A percentile compares a stretch with the other conserved stretches of the same genome.
These are phyloP conservation scores for Drosophila silvestris DNA, from an alignment of 2,888 invertebrate species.

Conservation along the genomic window DNA sequence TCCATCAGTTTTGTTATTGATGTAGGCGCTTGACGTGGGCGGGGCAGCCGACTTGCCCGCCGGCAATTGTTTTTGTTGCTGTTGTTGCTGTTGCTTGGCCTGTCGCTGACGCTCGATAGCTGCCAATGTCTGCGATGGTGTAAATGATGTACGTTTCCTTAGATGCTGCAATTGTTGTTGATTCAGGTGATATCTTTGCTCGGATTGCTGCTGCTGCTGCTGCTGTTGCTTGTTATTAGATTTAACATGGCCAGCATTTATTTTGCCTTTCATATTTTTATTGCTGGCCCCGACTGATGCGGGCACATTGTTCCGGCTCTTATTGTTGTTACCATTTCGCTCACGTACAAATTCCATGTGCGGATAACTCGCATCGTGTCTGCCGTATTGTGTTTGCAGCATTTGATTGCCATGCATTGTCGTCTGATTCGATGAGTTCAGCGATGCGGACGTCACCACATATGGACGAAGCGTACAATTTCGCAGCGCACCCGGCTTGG, in stretches of 20 bases:
- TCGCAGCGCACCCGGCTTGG: slow-evolving; percentile 92
- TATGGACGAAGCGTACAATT: slow-evolving; percentile 94
- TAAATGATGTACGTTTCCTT: slow-evolving; percentile 84
- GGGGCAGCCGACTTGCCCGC: slow-evolving; percentile 36
- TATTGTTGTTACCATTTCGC: slow-evolving; percentile 68
- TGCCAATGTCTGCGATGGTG: slow-evolving; percentile 84
- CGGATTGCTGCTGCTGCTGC: slow-evolving; percentile 51
- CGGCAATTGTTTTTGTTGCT: slow-evolving; percentile 37
- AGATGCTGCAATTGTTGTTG: slow-evolving; percentile 80
- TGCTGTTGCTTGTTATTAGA: slow-evolving; percentile 61
- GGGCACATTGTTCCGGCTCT: slow-evolving; percentile 55
- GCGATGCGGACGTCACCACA: slow-evolving; percentile 86
- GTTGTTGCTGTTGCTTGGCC: slow-evolving; percentile 50
- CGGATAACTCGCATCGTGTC: slow-evolving; percentile 85
- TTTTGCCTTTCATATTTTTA: slow-evolving; percentile 69
- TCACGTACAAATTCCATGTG: slow-evolving; percentile 85
- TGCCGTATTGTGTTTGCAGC: slow-evolving; percentile 84
- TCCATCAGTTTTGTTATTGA: slow-evolving; percentile 83
- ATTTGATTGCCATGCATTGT: slow-evolving; percentile 85
- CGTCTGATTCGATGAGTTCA: slow-evolving; percentile 85
- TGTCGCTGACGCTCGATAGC: slow-evolving; percentile 79
- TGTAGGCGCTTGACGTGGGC: slow-evolving; percentile 59
- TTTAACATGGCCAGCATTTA: slow-evolving; percentile 64
- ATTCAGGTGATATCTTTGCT: slow-evolving; percentile 64
- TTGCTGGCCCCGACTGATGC: slow-evolving; percentile 62